phyloP scores from a whole-genome alignment of 1,140 invertebrate species.

The Anastatus disparis region DNA sequence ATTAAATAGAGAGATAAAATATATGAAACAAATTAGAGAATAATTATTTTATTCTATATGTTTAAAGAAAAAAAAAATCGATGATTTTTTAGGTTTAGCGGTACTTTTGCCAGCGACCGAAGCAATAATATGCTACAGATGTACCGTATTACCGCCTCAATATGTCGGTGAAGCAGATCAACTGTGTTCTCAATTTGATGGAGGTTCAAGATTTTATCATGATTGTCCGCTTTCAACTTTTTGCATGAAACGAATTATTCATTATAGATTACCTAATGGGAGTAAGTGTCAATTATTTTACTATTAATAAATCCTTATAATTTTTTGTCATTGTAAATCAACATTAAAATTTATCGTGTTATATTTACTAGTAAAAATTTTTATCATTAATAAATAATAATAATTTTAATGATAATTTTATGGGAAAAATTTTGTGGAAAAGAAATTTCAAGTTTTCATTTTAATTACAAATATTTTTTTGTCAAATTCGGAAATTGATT shows the following conservation, averaged over 20 bases:
- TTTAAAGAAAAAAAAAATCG: too few species aligned
- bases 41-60: too few species aligned
- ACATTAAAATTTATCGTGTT: too few species aligned
- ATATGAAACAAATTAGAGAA: too few species aligned
- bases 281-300: constrained; percentile 58
- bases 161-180: constrained; percentile 45
- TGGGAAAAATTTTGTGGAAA: too few species aligned
- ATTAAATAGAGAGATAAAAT: too few species aligned
- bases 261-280: constrained; percentile 71
- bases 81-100: background rate
- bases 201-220: constrained; percentile 73
- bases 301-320: too few species aligned
- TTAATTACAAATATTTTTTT: constrained; percentile 21
- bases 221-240: constrained; percentile 83
- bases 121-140: constrained; percentile 39
- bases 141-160: constrained; percentile 31
- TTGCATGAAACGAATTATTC: constrained; percentile 79
- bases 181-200: constrained; percentile 79
- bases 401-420: too few species aligned
- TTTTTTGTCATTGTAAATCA: too few species aligned
- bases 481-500: background rate
- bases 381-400: too few species aligned
- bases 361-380: too few species aligned
- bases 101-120: constrained; percentile 70
- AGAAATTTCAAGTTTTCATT: too few species aligned